Percentiles rank a stretch among this genome's conserved stretches.
Conservation (phyloP, 2,113 vertebrate species). For the Vimba vimba region DNA sequence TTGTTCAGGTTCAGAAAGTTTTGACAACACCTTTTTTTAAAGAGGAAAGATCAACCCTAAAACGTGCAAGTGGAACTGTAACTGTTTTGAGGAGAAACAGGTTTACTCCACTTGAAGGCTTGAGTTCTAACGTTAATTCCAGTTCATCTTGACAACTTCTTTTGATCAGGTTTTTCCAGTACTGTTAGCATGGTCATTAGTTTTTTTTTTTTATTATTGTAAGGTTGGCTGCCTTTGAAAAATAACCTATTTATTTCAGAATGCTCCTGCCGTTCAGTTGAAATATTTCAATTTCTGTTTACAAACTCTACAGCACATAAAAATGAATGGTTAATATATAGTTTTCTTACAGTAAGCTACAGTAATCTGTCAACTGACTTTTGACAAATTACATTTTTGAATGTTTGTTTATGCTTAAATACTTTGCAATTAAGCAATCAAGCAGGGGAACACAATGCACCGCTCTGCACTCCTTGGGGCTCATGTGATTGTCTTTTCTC, state of each 20-base stretch:
- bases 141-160: constrained; percentile 13
- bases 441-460: constrained; percentile 8
- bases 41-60: neutral
- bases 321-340: constrained; percentile 34
- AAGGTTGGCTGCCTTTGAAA: constrained; percentile 34
- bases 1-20: constrained; percentile 5
- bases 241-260: constrained; percentile 52
- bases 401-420: neutral
- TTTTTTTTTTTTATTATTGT: constrained; percentile 13
- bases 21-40: neutral
- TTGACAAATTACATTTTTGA: neutral
- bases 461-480: neutral
- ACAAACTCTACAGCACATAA: constrained; percentile 17
- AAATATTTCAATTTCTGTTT: neutral
- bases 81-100: neutral
- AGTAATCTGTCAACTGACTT: neutral
- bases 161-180: constrained; percentile 46
- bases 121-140: constrained; percentile 40
- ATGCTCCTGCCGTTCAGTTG: neutral
- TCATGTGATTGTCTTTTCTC: neutral
- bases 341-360: constrained; percentile 4
- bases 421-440: constrained; percentile 24
- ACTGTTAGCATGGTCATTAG: constrained; percentile 31
- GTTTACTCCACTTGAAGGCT: constrained; percentile 33
- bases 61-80: constrained; percentile 4